These are phyloP conservation scores for Vesta saturnalis DNA, from an alignment of 2,888 invertebrate genomes.

Conservation along the genomic window DNA sequence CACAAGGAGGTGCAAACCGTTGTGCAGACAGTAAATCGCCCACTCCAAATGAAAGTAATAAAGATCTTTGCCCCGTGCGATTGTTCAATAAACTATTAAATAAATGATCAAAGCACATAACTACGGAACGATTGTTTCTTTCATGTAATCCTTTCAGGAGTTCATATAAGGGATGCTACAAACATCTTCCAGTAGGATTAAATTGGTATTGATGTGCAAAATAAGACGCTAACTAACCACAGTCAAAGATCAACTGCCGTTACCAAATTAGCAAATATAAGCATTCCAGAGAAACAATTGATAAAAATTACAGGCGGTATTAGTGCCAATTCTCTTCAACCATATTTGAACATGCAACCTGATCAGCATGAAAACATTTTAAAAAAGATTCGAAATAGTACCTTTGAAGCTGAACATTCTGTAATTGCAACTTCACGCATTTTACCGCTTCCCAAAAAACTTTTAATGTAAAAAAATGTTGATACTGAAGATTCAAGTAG, in stretches of 20 bases:
- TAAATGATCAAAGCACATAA: too few species aligned
- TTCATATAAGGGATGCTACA: conserved; percentile 2
- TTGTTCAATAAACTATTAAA: too few species aligned
- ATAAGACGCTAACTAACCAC: conserved; percentile 2
- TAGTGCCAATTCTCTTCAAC: conserved; percentile 26
- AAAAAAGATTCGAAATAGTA: conserved; percentile 10
- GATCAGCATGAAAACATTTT: conserved; percentile 14
- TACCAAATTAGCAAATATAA: conserved; percentile 22
- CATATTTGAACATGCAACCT: too few species aligned
- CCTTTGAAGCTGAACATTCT: conserved; percentile 5
- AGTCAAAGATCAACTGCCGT: too few species aligned
- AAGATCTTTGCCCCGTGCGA: too few species aligned
- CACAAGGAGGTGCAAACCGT: too few species aligned
- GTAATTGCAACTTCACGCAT: neutral
- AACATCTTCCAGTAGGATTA: conserved; percentile 1
- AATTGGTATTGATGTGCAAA: neutral
- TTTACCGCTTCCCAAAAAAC: neutral
- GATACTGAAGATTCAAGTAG: neutral
- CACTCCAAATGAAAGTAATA: too few species aligned
- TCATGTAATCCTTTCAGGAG: too few species aligned
- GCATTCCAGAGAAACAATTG: conserved; percentile 20
- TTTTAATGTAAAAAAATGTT: conserved; percentile 8
- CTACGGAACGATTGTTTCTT: too few species aligned
- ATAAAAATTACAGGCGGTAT: conserved; percentile 29
- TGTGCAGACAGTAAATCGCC: too few species aligned